Percentiles rank a stretch among this genome's conserved stretches.
Evolutionary conservation across 2,113 vertebrate genomes (phyloP).

Genomic region (Typhlomys cinereus): DNA sequence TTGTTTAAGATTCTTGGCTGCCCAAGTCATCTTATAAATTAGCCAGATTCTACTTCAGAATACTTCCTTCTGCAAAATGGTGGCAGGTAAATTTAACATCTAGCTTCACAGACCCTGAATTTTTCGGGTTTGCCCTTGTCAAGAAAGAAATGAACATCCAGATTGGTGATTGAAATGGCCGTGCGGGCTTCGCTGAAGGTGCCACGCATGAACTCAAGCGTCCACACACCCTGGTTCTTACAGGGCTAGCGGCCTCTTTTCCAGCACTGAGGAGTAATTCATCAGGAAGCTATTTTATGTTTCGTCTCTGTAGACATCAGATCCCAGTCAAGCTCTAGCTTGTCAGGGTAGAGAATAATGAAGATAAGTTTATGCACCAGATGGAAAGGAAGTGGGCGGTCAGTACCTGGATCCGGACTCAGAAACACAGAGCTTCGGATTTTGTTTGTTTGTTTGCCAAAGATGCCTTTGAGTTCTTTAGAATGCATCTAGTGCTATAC

Average conservation of each 20-base stretch:
- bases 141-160: slow-evolving; percentile 52
- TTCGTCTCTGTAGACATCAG: slow-evolving; percentile 27
- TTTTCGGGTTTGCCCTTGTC: slow-evolving; percentile 60
- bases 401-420: not conserved
- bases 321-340: slow-evolving; percentile 50
- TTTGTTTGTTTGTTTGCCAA: too few species aligned
- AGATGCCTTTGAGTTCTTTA: not conserved
- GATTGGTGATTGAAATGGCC: not conserved
- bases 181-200: not conserved
- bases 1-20: not conserved
- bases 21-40: not conserved
- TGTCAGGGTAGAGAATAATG: not conserved
- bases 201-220: slow-evolving; percentile 1
- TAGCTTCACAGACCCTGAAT: not conserved
- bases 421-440: not conserved
- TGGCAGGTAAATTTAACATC: not conserved
- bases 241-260: not conserved
- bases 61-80: not conserved
- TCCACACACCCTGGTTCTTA: not conserved
- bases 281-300: slow-evolving; percentile 43
- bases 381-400: not conserved
- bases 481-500: not conserved
- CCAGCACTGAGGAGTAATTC: slow-evolving; percentile 15
- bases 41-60: not conserved
- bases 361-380: not conserved